A percentile compares a stretch with the other conserved stretches of the same genome.
phyloP scores from a whole-genome alignment of 2,888 invertebrate genomes.

The Drosophila stalkeri region DNA sequence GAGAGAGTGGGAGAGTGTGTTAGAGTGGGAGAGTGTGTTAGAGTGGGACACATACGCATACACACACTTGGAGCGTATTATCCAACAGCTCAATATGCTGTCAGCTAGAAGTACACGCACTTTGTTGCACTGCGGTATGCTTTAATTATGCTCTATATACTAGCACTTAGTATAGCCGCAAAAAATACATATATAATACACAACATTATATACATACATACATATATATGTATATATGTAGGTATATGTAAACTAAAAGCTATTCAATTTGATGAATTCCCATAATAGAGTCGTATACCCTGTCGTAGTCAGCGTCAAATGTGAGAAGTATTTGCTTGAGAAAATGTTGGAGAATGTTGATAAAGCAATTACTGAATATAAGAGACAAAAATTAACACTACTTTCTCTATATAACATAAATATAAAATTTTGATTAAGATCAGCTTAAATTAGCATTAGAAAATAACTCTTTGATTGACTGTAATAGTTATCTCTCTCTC shows the following conservation, averaged over 20 bases:
- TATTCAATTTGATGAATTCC: slow-evolving; percentile 43
- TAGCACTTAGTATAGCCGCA: slow-evolving; percentile 43
- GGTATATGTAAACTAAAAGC: not conserved
- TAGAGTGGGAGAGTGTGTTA: not conserved
- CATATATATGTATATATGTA: accelerated
- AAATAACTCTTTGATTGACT: too few species aligned
- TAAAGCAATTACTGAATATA: not conserved
- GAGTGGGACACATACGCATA: not conserved
- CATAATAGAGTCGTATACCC: slow-evolving; percentile 21
- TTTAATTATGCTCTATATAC: slow-evolving; percentile 65
- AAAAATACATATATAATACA: not conserved
- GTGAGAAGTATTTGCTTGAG: not conserved
- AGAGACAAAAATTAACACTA: not conserved
- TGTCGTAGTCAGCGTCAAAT: too few species aligned
- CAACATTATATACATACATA: not conserved
- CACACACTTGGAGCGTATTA: not conserved
- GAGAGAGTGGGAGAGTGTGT: not conserved
- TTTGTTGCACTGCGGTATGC: slow-evolving; percentile 52
- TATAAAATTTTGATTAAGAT: too few species aligned
- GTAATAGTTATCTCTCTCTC: too few species aligned
- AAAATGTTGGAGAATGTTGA: not conserved
- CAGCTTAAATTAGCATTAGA: too few species aligned
- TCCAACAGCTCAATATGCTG: slow-evolving; percentile 21
- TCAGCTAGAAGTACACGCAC: slow-evolving; percentile 26
- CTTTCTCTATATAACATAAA: not conserved